A percentile compares a stretch with the other conserved stretches of the same genome.
These are phyloP conservation scores for Oreochromis grahami DNA, from an alignment of 2,797 vertebrate genomes.

Conservation along the genomic window DNA sequence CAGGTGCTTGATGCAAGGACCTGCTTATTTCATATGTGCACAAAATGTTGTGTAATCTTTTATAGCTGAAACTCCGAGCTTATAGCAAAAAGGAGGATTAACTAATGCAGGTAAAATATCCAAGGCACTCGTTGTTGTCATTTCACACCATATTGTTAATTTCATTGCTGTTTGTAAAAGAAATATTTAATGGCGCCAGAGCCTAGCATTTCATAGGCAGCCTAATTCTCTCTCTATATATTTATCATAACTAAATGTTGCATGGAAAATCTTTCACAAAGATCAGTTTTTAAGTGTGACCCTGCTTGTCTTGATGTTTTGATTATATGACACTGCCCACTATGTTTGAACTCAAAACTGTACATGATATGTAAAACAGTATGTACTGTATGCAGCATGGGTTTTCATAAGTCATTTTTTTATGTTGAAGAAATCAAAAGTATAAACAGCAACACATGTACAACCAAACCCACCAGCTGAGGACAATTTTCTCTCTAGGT, in stretches of 20 bases:
- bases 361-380: conserved; percentile 97
- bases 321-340: conserved; percentile 81
- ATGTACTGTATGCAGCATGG: conserved; percentile 93
- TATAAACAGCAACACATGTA: conserved; percentile 89
- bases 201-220: conserved; percentile 74
- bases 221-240: conserved; percentile 69
- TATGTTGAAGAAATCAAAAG: conserved; percentile 75
- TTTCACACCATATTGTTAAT: conserved; percentile 85
- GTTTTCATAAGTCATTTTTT: conserved; percentile 62
- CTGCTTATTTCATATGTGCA: conserved; percentile 77
- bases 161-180: conserved; percentile 72
- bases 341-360: conserved; percentile 87
- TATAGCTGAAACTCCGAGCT: conserved; percentile 82
- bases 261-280: conserved; percentile 79
- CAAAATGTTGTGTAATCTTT: conserved; percentile 76
- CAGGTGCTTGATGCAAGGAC: conserved; percentile 85
- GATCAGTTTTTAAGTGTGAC: conserved; percentile 78
- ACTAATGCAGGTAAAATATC: conserved; percentile 86
- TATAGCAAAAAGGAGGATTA: conserved; percentile 90
- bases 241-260: conserved; percentile 59
- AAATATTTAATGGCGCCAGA: conserved; percentile 80
- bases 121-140: conserved; percentile 91
- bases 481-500: conserved; percentile 86
- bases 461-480: conserved; percentile 86
- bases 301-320: conserved; percentile 85